Evolutionary conservation across 2,797 vertebrate species (phyloP).

Genomic region (Periparus ater): DNA sequence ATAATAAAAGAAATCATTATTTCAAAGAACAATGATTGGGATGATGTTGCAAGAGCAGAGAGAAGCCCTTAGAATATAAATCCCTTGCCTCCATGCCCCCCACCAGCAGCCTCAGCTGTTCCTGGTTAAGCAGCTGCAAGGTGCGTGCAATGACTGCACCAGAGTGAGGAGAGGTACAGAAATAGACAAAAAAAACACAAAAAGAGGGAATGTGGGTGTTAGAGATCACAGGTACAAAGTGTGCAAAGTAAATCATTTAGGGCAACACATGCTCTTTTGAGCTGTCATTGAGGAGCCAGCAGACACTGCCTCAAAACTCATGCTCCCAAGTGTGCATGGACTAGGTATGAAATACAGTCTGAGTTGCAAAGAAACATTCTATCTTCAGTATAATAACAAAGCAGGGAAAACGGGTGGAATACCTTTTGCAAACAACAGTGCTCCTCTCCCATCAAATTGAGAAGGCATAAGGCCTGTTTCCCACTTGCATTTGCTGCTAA

Average conservation of each 20-base stretch:
- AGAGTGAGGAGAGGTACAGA: not conserved
- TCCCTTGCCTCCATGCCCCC: not conserved
- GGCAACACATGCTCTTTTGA: not conserved
- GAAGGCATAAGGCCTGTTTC: not conserved
- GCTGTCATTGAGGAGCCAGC: not conserved
- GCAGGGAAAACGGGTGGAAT: not conserved
- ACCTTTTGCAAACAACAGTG: not conserved
- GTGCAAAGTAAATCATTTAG: not conserved
- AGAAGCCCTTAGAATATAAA: not conserved
- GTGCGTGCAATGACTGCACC: not conserved
- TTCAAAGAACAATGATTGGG: not conserved
- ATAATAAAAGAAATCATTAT: not conserved
- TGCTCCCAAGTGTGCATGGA: not conserved
- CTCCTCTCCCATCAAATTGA: not conserved
- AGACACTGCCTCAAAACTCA: not conserved
- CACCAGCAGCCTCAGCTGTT: not conserved
- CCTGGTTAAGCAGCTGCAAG: not conserved
- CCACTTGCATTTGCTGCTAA: not conserved
- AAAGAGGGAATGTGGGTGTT: not conserved
- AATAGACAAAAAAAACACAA: not conserved
- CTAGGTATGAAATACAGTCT: not conserved
- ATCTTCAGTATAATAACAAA: not conserved
- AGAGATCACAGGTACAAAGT: not conserved
- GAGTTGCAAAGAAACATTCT: not conserved
- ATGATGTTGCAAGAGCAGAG: not conserved